These are phyloP conservation scores for Pectinophora gossypiella DNA, from an alignment of 1,140 invertebrate genomes.

Conservation along the genomic window DNA sequence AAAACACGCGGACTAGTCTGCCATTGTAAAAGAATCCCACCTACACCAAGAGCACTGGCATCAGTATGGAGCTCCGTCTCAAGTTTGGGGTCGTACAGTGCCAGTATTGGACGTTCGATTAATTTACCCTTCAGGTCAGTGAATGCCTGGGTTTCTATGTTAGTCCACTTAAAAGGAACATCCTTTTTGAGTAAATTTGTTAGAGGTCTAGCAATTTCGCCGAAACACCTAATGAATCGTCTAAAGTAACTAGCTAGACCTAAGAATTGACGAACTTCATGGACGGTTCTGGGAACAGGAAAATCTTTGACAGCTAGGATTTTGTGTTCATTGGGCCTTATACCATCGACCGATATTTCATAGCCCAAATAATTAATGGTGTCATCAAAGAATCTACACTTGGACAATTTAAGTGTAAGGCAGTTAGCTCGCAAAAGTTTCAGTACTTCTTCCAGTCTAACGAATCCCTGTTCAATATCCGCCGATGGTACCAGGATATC, in stretches of 20 bases:
- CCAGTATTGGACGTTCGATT: neutral
- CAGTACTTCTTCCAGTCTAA: neutral
- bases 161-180: neutral
- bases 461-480: neutral
- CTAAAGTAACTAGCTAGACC: slow-evolving; percentile 1
- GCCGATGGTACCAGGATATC: slow-evolving; percentile 1
- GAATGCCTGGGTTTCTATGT: neutral
- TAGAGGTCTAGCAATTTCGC: neutral
- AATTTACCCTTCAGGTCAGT: neutral
- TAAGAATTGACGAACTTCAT: neutral
- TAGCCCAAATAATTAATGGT: slow-evolving; percentile 1
- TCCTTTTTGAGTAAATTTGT: neutral
- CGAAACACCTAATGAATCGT: neutral
- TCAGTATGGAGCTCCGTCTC: slow-evolving; percentile 2
- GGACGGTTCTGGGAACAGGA: neutral
- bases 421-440: neutral
- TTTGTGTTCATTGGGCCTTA: neutral
- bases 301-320: slow-evolving; percentile 1
- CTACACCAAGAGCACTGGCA: neutral
- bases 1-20: neutral
- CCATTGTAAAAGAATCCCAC: neutral
- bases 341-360: neutral
- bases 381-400: slow-evolving; percentile 1
- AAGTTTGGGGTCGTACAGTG: neutral
- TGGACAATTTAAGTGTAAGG: slow-evolving; percentile 1